Evolutionary conservation across 2,113 vertebrate species (phyloP).

Genomic region (Gallinago media): DNA sequence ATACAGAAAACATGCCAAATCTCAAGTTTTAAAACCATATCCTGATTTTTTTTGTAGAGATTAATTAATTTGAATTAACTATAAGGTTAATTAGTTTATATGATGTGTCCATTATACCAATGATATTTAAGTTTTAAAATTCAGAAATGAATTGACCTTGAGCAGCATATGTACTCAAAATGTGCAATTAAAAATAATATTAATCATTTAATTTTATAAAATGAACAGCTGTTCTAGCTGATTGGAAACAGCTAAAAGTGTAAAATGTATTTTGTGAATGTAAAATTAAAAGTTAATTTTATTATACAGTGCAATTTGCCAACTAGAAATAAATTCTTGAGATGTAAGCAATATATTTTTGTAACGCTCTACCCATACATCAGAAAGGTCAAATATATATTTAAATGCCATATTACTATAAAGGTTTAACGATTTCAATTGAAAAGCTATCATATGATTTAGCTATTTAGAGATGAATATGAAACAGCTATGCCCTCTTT

Average conservation of each 20-base stretch:
- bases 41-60: background rate
- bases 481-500: background rate
- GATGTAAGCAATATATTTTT: constrained; percentile 67
- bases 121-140: constrained; percentile 35
- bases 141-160: constrained; percentile 44
- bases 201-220: constrained; percentile 66
- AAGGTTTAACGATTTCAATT: constrained; percentile 56
- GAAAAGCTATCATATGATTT: constrained; percentile 58
- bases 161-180: constrained; percentile 48
- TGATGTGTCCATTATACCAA: background rate
- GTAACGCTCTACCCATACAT: constrained; percentile 29
- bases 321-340: constrained; percentile 62
- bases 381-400: constrained; percentile 61
- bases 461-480: constrained; percentile 43
- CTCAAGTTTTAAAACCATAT: background rate
- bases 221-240: constrained; percentile 52
- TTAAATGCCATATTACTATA: constrained; percentile 61
- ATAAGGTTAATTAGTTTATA: background rate
- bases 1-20: background rate
- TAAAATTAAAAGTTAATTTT: constrained; percentile 63
- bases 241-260: constrained; percentile 64
- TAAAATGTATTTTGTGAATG: constrained; percentile 61
- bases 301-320: constrained; percentile 47
- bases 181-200: constrained; percentile 48
- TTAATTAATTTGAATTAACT: constrained; percentile 10